Conservation (phyloP, 2,888 invertebrate species). For the Syrphus vitripennis region DNA sequence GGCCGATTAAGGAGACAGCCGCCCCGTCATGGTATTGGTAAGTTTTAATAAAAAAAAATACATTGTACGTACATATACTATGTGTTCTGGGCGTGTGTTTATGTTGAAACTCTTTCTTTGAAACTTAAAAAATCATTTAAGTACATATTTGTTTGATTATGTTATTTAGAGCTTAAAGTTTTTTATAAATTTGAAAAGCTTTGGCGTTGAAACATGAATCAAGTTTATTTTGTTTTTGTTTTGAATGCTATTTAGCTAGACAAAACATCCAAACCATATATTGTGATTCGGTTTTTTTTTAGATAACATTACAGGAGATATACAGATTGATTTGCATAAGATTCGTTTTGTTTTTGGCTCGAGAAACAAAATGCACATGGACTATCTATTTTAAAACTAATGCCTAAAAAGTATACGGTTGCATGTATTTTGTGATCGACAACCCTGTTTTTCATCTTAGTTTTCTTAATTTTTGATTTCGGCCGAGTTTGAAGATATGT, state of each 20-base stretch:
- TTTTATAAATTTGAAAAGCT: neutral
- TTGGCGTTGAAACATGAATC: neutral
- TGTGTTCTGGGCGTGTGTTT: conserved; percentile 26
- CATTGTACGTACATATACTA: neutral
- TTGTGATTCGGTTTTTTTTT: neutral
- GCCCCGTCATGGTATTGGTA: conserved; percentile 82
- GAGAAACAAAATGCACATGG: too few species aligned
- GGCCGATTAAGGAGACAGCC: conserved; percentile 82
- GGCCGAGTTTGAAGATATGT: too few species aligned
- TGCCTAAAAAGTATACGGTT: too few species aligned
- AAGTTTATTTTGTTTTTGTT: neutral
- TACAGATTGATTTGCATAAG: too few species aligned
- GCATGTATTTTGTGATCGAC: too few species aligned
- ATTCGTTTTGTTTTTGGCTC: too few species aligned
- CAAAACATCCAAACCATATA: neutral
- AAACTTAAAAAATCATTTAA: neutral
- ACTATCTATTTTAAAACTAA: too few species aligned
- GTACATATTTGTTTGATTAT: neutral
- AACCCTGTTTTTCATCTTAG: too few species aligned
- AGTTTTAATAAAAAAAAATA: conserved; percentile 73
- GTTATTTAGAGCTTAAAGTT: neutral
- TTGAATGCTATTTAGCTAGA: neutral
- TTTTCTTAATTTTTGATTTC: too few species aligned
- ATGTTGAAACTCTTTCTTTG: conserved; percentile 8
- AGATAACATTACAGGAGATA: neutral